Base-by-base conservation (phyloP, 2,888 invertebrate genomes). In the Harpagoxenus sublaevis region DNA sequence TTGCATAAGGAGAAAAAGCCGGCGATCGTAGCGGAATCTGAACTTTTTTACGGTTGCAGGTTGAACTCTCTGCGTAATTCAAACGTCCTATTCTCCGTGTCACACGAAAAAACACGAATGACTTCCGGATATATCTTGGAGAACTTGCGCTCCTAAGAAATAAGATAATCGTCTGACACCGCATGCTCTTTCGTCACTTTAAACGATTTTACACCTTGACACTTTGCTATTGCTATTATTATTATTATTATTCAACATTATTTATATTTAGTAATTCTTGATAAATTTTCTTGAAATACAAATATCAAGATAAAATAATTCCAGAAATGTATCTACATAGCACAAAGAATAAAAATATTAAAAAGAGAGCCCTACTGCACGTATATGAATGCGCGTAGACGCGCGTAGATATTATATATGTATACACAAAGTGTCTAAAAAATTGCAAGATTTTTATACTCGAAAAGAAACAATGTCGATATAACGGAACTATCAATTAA, bases 51-150 rank as follows among this genome's bases (percentile, higher is more conserved):
- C 84, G 88, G 84, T 88, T 91, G 85, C 88, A 90, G 88, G 84
- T 88, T 91, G 85, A 89, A 90, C 91, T 90, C 91, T 84, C 84
- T 62, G 85, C 82, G 87, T 90, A 89, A 89, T 89, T 89, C 83
- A 87, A 88, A 88, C 87, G 78, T 83, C 63, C 81, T 73, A 39
- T 65, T 82, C 48, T 74, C 53, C 48, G 35, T 48, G 83, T 48
- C 28, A 51, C 31, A 48, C 73, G 74, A 81, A 75, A 71, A 23
- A 39, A 51, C 39, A n/a, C 51, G 18, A 68, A 48, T 18, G 31
- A 79, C 28, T 51, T 28, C 9, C n/a, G 55, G 28, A 51, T 1
- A 35, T 71, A 23, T 12, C 39, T 9, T 18, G 8, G 35, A 23
- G 28, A 62, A 23, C 10, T 18, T 57, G 12, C 57, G 3, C 0